Base-by-base conservation (phyloP, 37 sponge, comb jelly and placozoan genomes). In the Halichondria panicea region DNA sequence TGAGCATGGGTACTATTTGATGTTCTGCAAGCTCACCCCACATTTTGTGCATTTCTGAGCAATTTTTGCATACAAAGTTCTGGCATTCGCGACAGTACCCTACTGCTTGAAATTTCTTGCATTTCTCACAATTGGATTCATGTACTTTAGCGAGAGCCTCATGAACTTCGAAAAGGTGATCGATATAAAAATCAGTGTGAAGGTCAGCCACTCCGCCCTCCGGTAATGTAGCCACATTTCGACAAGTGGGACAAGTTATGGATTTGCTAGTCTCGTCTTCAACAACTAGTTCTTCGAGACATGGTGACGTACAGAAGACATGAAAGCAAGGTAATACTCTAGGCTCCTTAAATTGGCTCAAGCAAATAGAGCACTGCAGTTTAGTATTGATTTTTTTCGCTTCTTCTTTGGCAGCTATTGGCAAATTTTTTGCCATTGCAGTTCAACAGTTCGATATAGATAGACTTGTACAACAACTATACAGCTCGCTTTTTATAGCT, bases 71-170 rank as follows among this genome's bases (percentile, higher is more conserved):
- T 1, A 72, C 32, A 24, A 32, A 56, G 28, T 75, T 33, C 3
- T 43, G 43, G 41, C 75, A 75, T 9, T 75, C 75, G 8, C 63
- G 43, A 34, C 75, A 75, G 42, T 43, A 75, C 24, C 62, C 43
- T 18, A 40, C 28, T 19, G 62, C 63, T 1, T 61, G 24, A 3
- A 11, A 21, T 2, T 62, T 38, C 7, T 32, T 42, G n/a, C 75
- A 60, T 19, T 72, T 72, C n/a, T 55, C 73, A 55, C 73, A 72
- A 27, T 55, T 3, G 25, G 56, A 7, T 33, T 72, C 56, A 22
- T 68, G 35, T 11, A 28, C 31, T 41, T 68, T 68, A 13, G 22
- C 42, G 24, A 68, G 68, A 9, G 43, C n/a, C 28, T 68, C 68
- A 15, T 38, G 43, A 43, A 68, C 42, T 19, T 71, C 72, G 36